Percentiles rank a stretch among this genome's conserved stretches.
These are phyloP conservation scores for Zosterops hypoxanthus DNA, from an alignment of 2,113 vertebrate genomes.

Conservation along the genomic window DNA sequence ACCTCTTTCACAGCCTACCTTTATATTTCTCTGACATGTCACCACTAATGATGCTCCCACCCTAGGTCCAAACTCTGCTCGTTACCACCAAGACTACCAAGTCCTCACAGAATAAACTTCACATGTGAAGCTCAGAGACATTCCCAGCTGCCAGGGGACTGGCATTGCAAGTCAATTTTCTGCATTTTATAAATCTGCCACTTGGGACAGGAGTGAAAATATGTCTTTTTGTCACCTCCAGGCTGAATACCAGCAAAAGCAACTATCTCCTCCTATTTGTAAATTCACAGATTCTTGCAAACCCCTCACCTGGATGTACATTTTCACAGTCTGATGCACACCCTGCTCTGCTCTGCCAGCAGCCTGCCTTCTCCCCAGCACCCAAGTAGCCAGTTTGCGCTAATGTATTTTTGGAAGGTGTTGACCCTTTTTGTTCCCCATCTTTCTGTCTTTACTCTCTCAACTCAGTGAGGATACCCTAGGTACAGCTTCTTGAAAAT, in stretches of 20 bases:
- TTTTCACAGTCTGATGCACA: conserved; percentile 4
- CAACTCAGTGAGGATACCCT: not conserved
- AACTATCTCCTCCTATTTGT: not conserved
- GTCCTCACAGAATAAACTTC: not conserved
- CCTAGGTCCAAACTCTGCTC: not conserved
- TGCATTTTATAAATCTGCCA: not conserved
- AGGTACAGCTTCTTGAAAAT: not conserved
- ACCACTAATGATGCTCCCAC: not conserved
- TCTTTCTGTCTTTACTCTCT: not conserved
- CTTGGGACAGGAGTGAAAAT: not conserved
- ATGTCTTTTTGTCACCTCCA: not conserved
- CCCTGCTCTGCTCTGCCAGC: not conserved
- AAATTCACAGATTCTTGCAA: not conserved
- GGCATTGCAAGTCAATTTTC: not conserved
- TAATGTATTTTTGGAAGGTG: not conserved
- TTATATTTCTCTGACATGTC: not conserved
- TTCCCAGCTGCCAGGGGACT: not conserved
- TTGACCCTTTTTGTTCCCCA: not conserved
- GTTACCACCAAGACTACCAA: not conserved
- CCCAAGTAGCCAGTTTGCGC: not conserved
- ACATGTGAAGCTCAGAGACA: not conserved
- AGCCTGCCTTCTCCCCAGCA: not conserved
- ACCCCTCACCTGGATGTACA: not conserved
- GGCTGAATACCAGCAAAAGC: not conserved
- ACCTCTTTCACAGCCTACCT: not conserved